Evolutionary conservation across 2,113 vertebrate genomes (phyloP).

Genomic region (Pachypanchax playfairii): DNA sequence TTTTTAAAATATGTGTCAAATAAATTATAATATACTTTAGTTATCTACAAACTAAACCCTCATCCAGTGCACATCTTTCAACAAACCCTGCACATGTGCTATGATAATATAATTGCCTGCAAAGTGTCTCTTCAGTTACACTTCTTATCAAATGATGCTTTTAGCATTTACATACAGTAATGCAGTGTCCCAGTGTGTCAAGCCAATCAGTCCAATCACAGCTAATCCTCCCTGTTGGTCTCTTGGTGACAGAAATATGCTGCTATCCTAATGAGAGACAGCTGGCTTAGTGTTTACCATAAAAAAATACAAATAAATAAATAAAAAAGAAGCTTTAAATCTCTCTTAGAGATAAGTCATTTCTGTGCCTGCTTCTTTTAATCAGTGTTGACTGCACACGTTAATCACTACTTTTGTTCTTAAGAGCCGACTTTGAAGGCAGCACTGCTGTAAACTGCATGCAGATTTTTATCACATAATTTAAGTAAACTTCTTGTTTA

Average conservation of each 20-base stretch:
- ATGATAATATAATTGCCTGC: conserved; percentile 36
- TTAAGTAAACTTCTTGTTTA: conserved; percentile 71
- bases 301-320: conserved; percentile 46
- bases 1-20: too few species aligned
- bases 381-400: conserved; percentile 51
- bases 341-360: conserved; percentile 69
- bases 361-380: conserved; percentile 50
- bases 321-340: conserved; percentile 66
- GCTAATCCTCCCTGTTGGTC: conserved; percentile 79
- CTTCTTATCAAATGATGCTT: conserved; percentile 75
- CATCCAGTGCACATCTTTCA: neutral
- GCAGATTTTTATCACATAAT: conserved; percentile 74
- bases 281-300: conserved; percentile 69
- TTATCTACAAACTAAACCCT: neutral
- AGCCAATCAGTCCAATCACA: conserved; percentile 79
- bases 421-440: conserved; percentile 58
- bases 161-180: conserved; percentile 67
- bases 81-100: conserved; percentile 12
- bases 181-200: conserved; percentile 68
- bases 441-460: conserved; percentile 62
- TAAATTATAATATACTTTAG: neutral
- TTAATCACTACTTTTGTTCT: conserved; percentile 66
- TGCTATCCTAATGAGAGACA: conserved; percentile 82
- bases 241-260: conserved; percentile 80
- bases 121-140: conserved; percentile 63